Evolutionary conservation across 35 echinoderm and acorn worm genomes (phyloP), one percentile per base, ranked within the genome.

Genomic region (Apostichopus parvimensis): DNA sequence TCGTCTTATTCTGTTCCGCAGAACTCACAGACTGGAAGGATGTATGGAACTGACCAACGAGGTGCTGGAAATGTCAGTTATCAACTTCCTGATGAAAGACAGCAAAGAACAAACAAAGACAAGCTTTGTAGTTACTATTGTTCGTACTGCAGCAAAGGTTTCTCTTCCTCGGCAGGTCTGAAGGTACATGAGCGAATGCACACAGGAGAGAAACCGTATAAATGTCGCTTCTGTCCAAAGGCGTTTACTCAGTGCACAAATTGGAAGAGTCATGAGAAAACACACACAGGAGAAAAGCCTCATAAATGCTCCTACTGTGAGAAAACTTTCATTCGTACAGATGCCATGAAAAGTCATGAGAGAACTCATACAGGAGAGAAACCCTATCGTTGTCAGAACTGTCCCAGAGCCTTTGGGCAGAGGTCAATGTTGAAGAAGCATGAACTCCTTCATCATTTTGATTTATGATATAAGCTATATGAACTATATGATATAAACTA

Each of bases 191-290:
- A 87, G 56, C 13, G 79, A 14, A 80, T 57, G 13, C 90, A 79
- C 52, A 80, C 72, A 3, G 90, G 90, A 13, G 90, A 91, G 17
- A 80, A 91, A 15, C 90, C 90, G 0, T 91, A 91, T 77, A n/a
- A 77, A n/a, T 91, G 90, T 34, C 22, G 70, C 17, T 77, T 58
- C 8, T 91, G 90, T 56, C 71, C 72, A 13, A 91, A 91, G 90
- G 56, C 73, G 0, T 87, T 87, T 66, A 87, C 55, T 58, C 84
- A 87, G 84, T 66, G 54, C 54, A 61, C 84, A 13, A 66, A 87
- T 22, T 66, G 60, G 60, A 87, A 87, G 21, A 87, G 54, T 34
- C 84, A 87, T 13, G 17, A 87, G 25, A 87, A 20, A 11, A 87
- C 84, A 6, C 84, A 87, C 59, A 87, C 84, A 14, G 84, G 84